Base-by-base conservation (phyloP, 64 coral and sea anemone genomes). In the Pachyseris speciosa region DNA sequence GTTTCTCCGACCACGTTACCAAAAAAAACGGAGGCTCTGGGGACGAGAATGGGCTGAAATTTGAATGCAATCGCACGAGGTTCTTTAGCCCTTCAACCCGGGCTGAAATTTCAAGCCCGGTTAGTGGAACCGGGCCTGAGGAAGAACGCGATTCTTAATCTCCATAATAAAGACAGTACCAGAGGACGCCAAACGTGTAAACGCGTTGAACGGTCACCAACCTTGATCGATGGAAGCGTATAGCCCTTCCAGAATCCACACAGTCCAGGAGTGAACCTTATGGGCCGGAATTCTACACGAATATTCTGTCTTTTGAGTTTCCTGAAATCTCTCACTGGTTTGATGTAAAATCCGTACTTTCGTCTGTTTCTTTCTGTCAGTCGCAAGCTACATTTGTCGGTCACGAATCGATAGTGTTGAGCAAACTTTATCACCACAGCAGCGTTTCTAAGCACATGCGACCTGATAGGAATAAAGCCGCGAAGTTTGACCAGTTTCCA, bases 161-260 rank as follows among this genome's bases (percentile, higher is more conserved):
- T 7, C 67, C 3, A 53, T 72, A 25, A 22, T 74, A 13, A 55
- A 19, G 7, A 61, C 4, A 29, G 27, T 25, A 61, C 22, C n/a
- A 25, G 3, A 25, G 11, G 9, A 26, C 12, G 58, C 8, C 1
- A 20, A 4, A 13, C 17, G n/a, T 5, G 1, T 22, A 81, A 76
- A 42, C 5, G 20, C 26, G n/a, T n/a, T n/a, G n/a, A n/a, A n/a
- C n/a, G 22, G 5, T 12, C 8, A 69, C 48, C 37, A 53, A 89
- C 94, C 91, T 67, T 67, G 17, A 96, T 87, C 9, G 91, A 37
- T 28, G 73, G 91, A 8, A 75, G 90, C 51, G 70, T 84, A 38
- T 96, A 96, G 13, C 91, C 91, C 49, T 78, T 64, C 95, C 95
- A 96, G 44, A 97, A 97, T 59, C 91, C 71, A 66, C 91, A 94